Evolutionary conservation across 2,797 vertebrate genomes (phyloP).

Genomic region (Hydrolagus colliei): DNA sequence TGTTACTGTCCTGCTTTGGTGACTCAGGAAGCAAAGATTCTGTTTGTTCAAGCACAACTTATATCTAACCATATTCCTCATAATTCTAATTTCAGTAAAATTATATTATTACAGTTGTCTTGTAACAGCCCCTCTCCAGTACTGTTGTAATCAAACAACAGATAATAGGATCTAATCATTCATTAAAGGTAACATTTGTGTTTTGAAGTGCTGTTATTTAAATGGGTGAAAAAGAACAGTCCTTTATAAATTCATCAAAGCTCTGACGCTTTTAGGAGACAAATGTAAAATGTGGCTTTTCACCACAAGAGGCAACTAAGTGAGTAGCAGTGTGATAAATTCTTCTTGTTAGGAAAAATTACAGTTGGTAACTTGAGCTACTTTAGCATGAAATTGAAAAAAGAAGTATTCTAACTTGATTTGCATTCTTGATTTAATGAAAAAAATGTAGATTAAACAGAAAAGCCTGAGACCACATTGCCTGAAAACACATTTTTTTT

Average conservation of each 20-base stretch:
- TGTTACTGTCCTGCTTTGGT: neutral
- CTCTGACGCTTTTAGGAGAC: constrained; percentile 58
- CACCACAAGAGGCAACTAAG: constrained; percentile 72
- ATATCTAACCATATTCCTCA: no score
- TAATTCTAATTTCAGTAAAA: no score
- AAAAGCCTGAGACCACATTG: constrained; percentile 47
- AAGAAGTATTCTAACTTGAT: constrained; percentile 95
- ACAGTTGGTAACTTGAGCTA: constrained; percentile 95
- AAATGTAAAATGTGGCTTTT: constrained; percentile 55
- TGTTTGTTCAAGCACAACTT: neutral
- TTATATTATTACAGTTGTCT: no score
- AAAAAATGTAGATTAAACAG: constrained; percentile 81
- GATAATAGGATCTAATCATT: no score
- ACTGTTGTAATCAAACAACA: no score
- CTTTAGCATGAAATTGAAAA: constrained; percentile 99
- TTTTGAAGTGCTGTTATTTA: constrained; percentile 58
- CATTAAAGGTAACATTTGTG: constrained; percentile 33
- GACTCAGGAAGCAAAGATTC: neutral
- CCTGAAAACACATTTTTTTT: constrained; percentile 43
- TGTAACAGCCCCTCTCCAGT: no score
- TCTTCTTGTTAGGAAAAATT: constrained; percentile 99
- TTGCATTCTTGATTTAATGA: constrained; percentile 99
- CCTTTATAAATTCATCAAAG: constrained; percentile 83
- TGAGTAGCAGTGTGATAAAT: constrained; percentile 95
- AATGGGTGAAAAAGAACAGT: constrained; percentile 61